These are phyloP conservation scores for Lepidurus apus DNA, from an alignment of 1,140 invertebrate genomes.

Conservation along the genomic window DNA sequence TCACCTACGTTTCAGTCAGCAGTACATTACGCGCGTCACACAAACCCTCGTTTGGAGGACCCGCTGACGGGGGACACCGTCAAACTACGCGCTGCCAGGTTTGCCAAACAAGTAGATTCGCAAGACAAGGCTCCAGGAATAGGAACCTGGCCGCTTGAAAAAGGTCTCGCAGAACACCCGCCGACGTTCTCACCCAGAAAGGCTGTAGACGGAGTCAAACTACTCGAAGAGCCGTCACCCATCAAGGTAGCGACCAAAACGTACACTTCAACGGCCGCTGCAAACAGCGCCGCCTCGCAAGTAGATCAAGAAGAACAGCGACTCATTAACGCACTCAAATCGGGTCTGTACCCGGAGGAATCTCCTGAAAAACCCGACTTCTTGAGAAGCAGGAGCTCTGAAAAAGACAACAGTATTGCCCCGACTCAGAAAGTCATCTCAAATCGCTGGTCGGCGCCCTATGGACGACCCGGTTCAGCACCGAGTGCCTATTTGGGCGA, in stretches of 20 bases:
- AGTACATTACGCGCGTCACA: neutral
- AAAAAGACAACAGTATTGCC: slow-evolving; percentile 30
- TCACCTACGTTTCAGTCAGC: slow-evolving; percentile 30
- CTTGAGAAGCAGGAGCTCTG: slow-evolving; percentile 34
- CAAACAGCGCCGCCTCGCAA: slow-evolving; percentile 43
- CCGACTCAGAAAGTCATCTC: slow-evolving; percentile 1
- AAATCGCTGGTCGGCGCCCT: slow-evolving; percentile 24
- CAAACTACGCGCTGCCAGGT: slow-evolving; percentile 29
- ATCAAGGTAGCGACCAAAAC: slow-evolving; percentile 37
- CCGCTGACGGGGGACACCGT: slow-evolving; percentile 30
- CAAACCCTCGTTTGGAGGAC: slow-evolving; percentile 24
- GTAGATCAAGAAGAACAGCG: slow-evolving; percentile 72
- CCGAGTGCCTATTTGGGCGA: slow-evolving; percentile 39
- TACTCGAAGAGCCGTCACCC: neutral
- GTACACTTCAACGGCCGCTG: slow-evolving; percentile 33
- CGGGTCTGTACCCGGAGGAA: slow-evolving; percentile 47
- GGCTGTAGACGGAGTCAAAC: neutral
- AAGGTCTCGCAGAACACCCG: slow-evolving; percentile 45
- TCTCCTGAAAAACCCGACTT: slow-evolving; percentile 29
- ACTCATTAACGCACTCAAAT: slow-evolving; percentile 68
- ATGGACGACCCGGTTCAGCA: slow-evolving; percentile 34
- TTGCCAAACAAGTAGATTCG: slow-evolving; percentile 30
- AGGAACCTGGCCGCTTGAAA: slow-evolving; percentile 61
- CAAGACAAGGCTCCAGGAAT: slow-evolving; percentile 39
- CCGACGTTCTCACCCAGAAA: neutral